Percentiles rank a stretch among this genome's conserved stretches.
Conservation (phyloP, 2,113 vertebrate genomes). For the Dicerorhinus sumatrensis region DNA sequence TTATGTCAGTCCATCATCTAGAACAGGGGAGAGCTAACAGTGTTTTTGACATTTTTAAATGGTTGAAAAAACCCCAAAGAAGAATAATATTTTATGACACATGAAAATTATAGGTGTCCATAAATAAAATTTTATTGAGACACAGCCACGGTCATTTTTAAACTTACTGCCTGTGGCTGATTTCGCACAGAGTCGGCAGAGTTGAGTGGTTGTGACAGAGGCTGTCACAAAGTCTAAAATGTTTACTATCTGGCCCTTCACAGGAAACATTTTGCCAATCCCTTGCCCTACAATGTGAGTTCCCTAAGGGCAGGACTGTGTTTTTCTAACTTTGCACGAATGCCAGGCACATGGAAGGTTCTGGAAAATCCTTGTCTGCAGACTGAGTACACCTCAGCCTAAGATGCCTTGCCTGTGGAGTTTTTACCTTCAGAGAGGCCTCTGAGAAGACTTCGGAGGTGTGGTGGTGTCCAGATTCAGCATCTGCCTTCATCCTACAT, state of each 20-base stretch:
- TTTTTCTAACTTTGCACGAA: not conserved
- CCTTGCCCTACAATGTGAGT: not conserved
- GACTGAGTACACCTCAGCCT: not conserved
- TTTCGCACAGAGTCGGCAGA: accelerated
- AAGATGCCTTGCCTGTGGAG: not conserved
- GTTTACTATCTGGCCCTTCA: not conserved
- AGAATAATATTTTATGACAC: not conserved
- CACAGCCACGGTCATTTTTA: not conserved
- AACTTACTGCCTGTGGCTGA: not conserved
- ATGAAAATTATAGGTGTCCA: not conserved
- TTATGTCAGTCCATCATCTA: not conserved
- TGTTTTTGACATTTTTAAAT: conserved; percentile 28
- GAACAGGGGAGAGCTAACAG: not conserved
- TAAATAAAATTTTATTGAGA: not conserved
- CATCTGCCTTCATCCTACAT: too few species aligned
- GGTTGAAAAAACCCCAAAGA: not conserved
- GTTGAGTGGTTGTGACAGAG: not conserved
- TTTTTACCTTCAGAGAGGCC: not conserved
- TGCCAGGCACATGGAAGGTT: not conserved
- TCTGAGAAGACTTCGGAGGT: accelerated
- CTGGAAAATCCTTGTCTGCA: not conserved
- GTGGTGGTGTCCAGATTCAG: too few species aligned
- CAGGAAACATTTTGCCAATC: not conserved
- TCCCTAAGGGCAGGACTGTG: not conserved
- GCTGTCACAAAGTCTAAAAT: not conserved